Evolutionary conservation across 92 coral and sea anemone species (phyloP).

Genomic region (Isaurus tuberculatus): DNA sequence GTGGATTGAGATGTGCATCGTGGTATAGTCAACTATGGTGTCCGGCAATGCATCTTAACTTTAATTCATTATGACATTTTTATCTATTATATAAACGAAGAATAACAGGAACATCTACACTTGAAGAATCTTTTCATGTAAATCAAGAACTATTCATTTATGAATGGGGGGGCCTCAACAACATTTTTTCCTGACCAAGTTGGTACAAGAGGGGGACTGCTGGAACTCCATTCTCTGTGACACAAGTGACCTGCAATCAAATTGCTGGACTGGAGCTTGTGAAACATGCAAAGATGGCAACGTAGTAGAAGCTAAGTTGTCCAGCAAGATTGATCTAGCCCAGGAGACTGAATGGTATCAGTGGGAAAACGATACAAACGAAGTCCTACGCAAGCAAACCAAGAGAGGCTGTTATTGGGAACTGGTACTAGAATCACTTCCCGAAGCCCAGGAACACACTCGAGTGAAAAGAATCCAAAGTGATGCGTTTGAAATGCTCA

Average conservation of each 20-base stretch:
- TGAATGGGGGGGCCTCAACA: slow-evolving; percentile 17
- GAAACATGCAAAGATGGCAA: slow-evolving; percentile 50
- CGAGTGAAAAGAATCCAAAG: no score
- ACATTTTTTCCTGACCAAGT: slow-evolving; percentile 24
- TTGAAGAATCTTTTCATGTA: slow-evolving; percentile 20
- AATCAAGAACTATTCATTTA: slow-evolving; percentile 26
- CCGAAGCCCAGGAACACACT: no score
- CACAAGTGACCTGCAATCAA: slow-evolving; percentile 46
- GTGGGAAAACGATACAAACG: no score
- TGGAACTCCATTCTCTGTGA: slow-evolving; percentile 37
- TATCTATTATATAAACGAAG: slow-evolving; percentile 30
- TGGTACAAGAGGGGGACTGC: no score
- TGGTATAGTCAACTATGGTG: slow-evolving; percentile 32
- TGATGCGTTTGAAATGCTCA: no score
- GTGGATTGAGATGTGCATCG: slow-evolving; percentile 38
- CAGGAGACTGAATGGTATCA: slow-evolving; percentile 36
- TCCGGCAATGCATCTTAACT: slow-evolving; percentile 25
- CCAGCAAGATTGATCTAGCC: slow-evolving; percentile 41
- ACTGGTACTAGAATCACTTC: no score
- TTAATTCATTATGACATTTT: slow-evolving; percentile 29
- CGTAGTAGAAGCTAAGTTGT: slow-evolving; percentile 52
- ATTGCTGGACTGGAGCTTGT: slow-evolving; percentile 55
- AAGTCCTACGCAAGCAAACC: no score
- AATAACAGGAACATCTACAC: slow-evolving; percentile 33
- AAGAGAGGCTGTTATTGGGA: no score